Conservation (phyloP, 2,888 invertebrate species). For the Scaptomyza reducta region DNA sequence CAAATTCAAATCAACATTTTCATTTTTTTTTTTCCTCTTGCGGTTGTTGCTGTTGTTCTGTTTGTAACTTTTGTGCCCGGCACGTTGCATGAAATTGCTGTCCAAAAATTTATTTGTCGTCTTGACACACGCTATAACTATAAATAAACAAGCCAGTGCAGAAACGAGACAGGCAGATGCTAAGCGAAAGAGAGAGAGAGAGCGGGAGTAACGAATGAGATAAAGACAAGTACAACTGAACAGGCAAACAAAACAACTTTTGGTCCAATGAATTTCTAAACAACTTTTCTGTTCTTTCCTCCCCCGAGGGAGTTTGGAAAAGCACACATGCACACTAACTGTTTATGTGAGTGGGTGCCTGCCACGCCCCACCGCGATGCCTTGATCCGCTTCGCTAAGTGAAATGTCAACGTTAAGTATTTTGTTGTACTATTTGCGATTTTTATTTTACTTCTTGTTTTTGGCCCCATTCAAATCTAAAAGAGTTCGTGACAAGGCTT, state of each 20-base stretch:
- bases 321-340: constrained; percentile 9
- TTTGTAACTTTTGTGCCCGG: constrained; percentile 19
- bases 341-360: neutral
- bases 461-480: constrained; percentile 35
- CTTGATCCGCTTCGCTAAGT: constrained; percentile 44
- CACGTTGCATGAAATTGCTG: constrained; percentile 64
- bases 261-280: constrained; percentile 68
- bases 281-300: constrained; percentile 51
- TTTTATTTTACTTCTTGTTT: constrained; percentile 10
- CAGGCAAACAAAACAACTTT: constrained; percentile 38
- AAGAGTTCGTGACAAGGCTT: constrained; percentile 63
- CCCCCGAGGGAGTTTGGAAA: constrained; percentile 25
- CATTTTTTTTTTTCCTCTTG: neutral
- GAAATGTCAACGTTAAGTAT: constrained; percentile 69
- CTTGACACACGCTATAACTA: constrained; percentile 56
- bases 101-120: constrained; percentile 59
- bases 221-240: neutral
- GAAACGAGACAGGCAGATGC: neutral
- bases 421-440: constrained; percentile 57
- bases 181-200: neutral
- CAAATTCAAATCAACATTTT: constrained; percentile 51
- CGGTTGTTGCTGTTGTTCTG: constrained; percentile 14
- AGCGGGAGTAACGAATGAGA: neutral
- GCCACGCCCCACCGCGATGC: neutral
- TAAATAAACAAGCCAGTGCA: constrained; percentile 52